Conservation (phyloP, 2,113 vertebrate species). For the Scolopax mira region DNA sequence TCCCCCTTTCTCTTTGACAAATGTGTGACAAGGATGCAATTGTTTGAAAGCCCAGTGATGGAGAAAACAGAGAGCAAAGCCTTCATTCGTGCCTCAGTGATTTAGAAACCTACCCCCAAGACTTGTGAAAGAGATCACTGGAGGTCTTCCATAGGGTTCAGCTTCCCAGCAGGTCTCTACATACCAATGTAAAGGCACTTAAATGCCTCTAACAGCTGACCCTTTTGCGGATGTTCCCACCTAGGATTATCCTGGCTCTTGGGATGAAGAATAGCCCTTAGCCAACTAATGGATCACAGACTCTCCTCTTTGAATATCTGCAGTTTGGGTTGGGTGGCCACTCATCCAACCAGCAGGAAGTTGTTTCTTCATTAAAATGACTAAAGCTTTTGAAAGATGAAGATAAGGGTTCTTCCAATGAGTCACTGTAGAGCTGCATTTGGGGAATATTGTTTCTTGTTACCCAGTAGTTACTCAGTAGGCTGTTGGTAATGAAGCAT, state of each 20-base stretch:
- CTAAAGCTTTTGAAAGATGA: slow-evolving; percentile 10
- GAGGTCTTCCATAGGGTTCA: slow-evolving; percentile 41
- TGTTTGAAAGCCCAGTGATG: slow-evolving; percentile 29
- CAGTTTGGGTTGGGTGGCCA: neutral
- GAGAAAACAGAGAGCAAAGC: slow-evolving; percentile 5
- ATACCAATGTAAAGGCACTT: slow-evolving; percentile 27
- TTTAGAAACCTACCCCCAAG: slow-evolving; percentile 40
- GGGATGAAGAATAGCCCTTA: slow-evolving; percentile 7
- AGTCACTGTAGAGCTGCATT: slow-evolving; percentile 7
- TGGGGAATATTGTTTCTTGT: neutral
- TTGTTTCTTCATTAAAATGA: slow-evolving; percentile 27
- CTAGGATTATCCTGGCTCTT: slow-evolving; percentile 32
- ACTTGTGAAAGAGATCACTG: slow-evolving; percentile 43
- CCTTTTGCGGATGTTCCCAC: slow-evolving; percentile 28
- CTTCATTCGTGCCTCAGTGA: slow-evolving; percentile 41
- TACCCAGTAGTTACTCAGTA: slow-evolving; percentile 32
- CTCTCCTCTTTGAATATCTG: neutral
- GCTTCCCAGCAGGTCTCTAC: slow-evolving; percentile 36
- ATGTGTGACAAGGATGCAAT: slow-evolving; percentile 57
- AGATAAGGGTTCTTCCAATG: slow-evolving; percentile 11
- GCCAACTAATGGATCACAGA: neutral
- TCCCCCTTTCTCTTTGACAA: slow-evolving; percentile 47
- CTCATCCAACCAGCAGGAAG: slow-evolving; percentile 33
- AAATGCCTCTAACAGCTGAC: slow-evolving; percentile 48
- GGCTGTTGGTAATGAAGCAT: neutral